A percentile compares a stretch with the other conserved stretches of the same genome.
phyloP scores from a whole-genome alignment of 2,113 vertebrate genomes.

The Danionella cerebrum region DNA sequence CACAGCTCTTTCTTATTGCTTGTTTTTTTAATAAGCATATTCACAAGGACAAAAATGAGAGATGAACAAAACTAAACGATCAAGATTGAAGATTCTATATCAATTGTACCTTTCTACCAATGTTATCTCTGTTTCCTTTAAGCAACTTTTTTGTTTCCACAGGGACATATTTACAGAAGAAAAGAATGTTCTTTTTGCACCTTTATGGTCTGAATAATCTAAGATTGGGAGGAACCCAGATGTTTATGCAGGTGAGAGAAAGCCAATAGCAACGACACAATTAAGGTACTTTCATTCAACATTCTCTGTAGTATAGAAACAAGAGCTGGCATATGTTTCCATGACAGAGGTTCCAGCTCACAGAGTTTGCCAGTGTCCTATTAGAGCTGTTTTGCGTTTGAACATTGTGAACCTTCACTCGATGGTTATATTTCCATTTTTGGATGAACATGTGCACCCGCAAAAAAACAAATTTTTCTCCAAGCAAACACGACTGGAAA shows the following conservation, averaged over 20 bases:
- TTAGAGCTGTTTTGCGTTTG: background rate
- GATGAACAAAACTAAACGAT: too few species aligned
- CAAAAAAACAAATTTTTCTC: too few species aligned
- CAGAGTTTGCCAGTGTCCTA: background rate
- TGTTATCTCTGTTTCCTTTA: background rate
- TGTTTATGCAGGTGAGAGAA: background rate
- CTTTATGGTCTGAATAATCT: background rate
- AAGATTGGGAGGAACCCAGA: background rate
- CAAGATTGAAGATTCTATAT: too few species aligned
- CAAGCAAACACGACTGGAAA: too few species aligned
- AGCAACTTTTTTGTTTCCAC: background rate
- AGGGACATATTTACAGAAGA: background rate
- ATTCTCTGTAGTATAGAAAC: constrained; percentile 8
- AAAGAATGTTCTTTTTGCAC: background rate
- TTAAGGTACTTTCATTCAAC: background rate
- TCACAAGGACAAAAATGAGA: constrained; percentile 12
- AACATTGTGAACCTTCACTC: background rate
- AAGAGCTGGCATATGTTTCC: constrained; percentile 2
- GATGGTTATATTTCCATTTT: too few species aligned
- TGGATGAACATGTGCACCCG: too few species aligned
- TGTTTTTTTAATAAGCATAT: too few species aligned
- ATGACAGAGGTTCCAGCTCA: constrained; percentile 25
- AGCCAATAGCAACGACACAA: background rate
- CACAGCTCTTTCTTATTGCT: background rate
- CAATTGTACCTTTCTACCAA: too few species aligned